These are phyloP conservation scores for Eriocheir sinensis DNA, from an alignment of 1,140 invertebrate genomes.

Conservation along the genomic window DNA sequence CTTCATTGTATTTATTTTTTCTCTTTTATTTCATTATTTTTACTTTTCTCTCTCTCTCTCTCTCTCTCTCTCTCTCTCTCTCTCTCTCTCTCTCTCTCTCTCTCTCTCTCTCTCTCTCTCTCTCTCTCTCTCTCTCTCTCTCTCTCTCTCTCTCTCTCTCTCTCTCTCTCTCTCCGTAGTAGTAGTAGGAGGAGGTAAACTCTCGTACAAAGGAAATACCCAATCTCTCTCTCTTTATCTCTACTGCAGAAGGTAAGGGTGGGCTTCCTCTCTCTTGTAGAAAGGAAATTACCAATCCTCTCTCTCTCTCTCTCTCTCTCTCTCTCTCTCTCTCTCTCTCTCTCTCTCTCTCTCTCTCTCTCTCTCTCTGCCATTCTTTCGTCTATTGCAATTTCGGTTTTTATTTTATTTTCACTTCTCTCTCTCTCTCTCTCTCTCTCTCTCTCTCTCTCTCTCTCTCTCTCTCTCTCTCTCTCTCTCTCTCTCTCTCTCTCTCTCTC, in stretches of 20 bases:
- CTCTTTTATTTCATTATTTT: too few species aligned
- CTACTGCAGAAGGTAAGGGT: not conserved
- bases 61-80: too few species aligned
- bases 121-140: constrained; percentile 2
- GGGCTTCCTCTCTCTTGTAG: not conserved
- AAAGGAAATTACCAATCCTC: constrained; percentile 6
- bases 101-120: not conserved
- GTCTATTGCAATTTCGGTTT: not conserved
- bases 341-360: not conserved
- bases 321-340: not conserved
- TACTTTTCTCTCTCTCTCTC: too few species aligned
- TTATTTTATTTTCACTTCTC: not conserved
- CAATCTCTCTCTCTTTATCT: not conserved
- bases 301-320: constrained; percentile 22
- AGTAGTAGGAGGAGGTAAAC: too few species aligned
- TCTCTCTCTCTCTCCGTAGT: not conserved
- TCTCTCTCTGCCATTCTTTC: not conserved
- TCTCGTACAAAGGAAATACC: not conserved
- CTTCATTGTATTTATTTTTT: too few species aligned
- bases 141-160: constrained; percentile 4
- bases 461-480: too few species aligned
- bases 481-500: too few species aligned
- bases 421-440: not conserved
- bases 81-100: too few species aligned
- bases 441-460: not conserved